Evolutionary conservation across 2,797 vertebrate genomes (phyloP), one percentile per base, ranked within the genome.

Genomic region (Sebastes taczanowskii): DNA sequence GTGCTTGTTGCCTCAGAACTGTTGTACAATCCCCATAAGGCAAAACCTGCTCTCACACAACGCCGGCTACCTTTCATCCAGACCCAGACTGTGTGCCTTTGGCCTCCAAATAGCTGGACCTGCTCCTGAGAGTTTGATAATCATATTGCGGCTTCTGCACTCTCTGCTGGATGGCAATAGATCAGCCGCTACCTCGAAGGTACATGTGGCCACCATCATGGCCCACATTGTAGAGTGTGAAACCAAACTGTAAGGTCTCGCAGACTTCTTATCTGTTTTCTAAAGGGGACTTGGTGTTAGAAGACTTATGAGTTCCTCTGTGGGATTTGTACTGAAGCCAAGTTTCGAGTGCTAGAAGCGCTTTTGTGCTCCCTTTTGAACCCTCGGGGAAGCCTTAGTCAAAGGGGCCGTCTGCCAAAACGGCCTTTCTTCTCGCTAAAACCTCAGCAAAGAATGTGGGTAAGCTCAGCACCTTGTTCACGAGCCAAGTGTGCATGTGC

Each of bases 361-460:
- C 81, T 91, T 90, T 90, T 91, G 83, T 91, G 83, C 86, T 94
- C 90, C 83, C 84, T 70, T 88, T 90, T 91, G 88, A 94, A 91
- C 92, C 90, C 71, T 14, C 77, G 83, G 83, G 89, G 86, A 81
- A 83, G 85, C 83, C 80, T 85, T 77, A 89, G 78, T 88, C 79
- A 86, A 91, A 90, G 77, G 71, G 88, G 70, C 80, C 2, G 77
- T 88, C 86, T 89, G 91, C 91, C 85, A 94, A 92, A 91, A 91
- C 7, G 56, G 86, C 77, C 80, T 93, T 94, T 92, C 88, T 94
- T 92, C 87, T 89, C 6, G 70, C 79, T 83, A 85, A 90, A 88
- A 81, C 86, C 87, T 81, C 84, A 69, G 90, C 76, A 86, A 88
- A 92, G 88, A 89, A 87, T 85, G 82, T 66, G 86, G 86, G 88